Conservation (phyloP, 1,140 invertebrate species). For the Antheraea pernyi region DNA sequence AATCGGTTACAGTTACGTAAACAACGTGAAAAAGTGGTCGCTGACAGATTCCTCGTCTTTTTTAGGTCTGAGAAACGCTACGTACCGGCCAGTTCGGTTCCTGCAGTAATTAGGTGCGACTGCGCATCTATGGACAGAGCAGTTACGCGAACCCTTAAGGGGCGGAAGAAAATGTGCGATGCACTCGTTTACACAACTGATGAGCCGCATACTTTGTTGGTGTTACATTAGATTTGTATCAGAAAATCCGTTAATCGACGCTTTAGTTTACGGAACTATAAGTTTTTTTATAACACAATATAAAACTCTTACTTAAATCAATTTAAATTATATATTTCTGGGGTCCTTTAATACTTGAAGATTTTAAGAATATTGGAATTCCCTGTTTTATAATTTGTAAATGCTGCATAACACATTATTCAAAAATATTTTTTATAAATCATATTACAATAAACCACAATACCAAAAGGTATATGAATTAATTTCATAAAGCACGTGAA, state of each 20-base stretch:
- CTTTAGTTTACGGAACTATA: background rate
- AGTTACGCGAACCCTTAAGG: constrained; percentile 33
- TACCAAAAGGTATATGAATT: no score
- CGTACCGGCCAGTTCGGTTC: constrained; percentile 39
- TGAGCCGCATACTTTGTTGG: constrained; percentile 15
- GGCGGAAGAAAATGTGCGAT: constrained; percentile 21
- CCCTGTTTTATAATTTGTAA: no score
- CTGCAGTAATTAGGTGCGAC: constrained; percentile 38
- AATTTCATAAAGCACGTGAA: no score
- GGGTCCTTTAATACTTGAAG: no score
- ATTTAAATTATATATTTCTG: no score
- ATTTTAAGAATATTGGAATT: no score
- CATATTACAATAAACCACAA: no score
- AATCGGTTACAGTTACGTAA: constrained; percentile 6
- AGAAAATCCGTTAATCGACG: background rate
- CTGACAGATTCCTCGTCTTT: constrained; percentile 18
- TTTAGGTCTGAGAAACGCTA: constrained; percentile 21
- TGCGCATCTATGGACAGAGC: constrained; percentile 30
- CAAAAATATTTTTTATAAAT: no score
- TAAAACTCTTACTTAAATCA: no score
- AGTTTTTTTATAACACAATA: no score
- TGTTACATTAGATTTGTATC: background rate
- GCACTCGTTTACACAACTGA: constrained; percentile 39
- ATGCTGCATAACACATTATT: no score
- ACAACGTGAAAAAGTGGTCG: constrained; percentile 22